Percentiles rank a stretch among this genome's conserved stretches.
phyloP scores from a whole-genome alignment of 1,140 invertebrate genomes.

The Phymastichus coffea region DNA sequence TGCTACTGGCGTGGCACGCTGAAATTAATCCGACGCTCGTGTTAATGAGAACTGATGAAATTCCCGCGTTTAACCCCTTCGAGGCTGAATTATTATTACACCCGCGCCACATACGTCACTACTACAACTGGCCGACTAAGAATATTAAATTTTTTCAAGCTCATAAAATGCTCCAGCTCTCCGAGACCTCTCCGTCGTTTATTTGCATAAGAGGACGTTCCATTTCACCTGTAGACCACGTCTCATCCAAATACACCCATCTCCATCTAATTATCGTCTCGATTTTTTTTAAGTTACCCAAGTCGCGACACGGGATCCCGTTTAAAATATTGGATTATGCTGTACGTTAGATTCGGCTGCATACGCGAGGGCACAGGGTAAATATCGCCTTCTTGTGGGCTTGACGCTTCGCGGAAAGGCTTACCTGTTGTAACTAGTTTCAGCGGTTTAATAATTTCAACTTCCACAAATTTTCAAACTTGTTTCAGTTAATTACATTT shows the following conservation, averaged over 20 bases:
- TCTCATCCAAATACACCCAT: neutral
- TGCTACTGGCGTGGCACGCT: no score
- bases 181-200: no score
- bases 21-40: slow-evolving; percentile 6
- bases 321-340: no score
- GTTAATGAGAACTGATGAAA: slow-evolving; percentile 24
- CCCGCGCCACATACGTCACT: neutral
- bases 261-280: no score
- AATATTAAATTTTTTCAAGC: slow-evolving; percentile 5
- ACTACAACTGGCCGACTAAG: neutral
- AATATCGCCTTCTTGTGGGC: no score
- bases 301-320: no score
- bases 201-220: no score
- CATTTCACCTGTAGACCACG: no score
- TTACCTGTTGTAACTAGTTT: neutral
- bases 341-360: no score
- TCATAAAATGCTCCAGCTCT: neutral
- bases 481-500: slow-evolving; percentile 4
- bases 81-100: slow-evolving; percentile 7
- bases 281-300: no score
- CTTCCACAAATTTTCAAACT: neutral
- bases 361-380: no score
- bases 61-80: neutral
- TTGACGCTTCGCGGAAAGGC: no score
- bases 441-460: slow-evolving; percentile 3